Conservation (phyloP, 1,140 invertebrate species). For the Bombus fervidus region DNA sequence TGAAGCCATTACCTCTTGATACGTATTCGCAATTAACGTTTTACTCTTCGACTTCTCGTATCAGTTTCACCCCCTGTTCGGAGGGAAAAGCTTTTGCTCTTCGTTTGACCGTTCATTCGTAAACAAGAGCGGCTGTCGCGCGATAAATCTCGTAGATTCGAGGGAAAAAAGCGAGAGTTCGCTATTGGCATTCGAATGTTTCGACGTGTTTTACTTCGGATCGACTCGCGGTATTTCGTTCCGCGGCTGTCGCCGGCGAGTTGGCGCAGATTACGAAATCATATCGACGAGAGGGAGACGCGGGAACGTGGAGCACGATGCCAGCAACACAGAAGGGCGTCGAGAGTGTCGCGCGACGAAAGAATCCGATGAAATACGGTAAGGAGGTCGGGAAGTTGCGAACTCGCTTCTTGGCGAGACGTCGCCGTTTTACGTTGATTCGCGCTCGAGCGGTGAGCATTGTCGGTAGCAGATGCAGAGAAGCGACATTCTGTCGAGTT, state of each 20-base stretch:
- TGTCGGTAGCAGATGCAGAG: constrained; percentile 61
- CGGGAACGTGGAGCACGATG: neutral
- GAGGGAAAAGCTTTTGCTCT: neutral
- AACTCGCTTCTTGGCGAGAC: constrained; percentile 56
- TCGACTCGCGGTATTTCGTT: neutral
- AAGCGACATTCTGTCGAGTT: constrained; percentile 59
- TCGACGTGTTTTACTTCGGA: neutral
- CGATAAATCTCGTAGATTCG: neutral
- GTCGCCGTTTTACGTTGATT: constrained; percentile 60
- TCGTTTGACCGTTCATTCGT: neutral
- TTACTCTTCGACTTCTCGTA: constrained; percentile 6
- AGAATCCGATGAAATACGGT: constrained; percentile 63
- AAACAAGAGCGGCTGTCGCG: neutral
- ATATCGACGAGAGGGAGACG: constrained; percentile 10
- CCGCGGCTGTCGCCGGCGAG: neutral
- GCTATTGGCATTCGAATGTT: neutral
- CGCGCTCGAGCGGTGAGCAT: constrained; percentile 56
- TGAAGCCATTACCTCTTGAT: constrained; percentile 14
- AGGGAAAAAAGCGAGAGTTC: neutral
- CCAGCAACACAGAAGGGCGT: constrained; percentile 18
- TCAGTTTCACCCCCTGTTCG: neutral
- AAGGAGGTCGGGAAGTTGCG: constrained; percentile 61
- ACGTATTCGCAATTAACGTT: constrained; percentile 13
- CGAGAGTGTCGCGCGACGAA: constrained; percentile 38
- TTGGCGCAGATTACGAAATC: constrained; percentile 2